Evolutionary conservation across 2,113 vertebrate species (phyloP).

Genomic region (Martes martes): DNA sequence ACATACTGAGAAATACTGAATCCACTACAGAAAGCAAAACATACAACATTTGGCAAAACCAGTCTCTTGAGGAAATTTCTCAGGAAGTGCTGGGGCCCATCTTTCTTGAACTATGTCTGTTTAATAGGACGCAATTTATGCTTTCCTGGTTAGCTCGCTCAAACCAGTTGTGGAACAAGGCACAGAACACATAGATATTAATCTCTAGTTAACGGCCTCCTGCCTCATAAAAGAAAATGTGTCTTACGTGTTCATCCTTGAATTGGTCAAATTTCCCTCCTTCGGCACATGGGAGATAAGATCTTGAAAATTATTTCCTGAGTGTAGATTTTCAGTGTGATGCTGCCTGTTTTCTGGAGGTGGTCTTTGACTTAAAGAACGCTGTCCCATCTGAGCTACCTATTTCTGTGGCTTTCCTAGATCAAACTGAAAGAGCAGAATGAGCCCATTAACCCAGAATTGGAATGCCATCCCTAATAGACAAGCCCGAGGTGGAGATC

Average conservation of each 20-base stretch:
- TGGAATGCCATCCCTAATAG: neutral
- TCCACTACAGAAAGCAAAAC: neutral
- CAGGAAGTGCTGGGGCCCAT: neutral
- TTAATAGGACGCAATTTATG: neutral
- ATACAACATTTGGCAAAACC: slow-evolving; percentile 1
- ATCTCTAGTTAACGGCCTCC: neutral
- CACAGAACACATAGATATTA: neutral
- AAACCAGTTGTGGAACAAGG: neutral
- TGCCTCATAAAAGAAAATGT: neutral
- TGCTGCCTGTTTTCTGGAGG: neutral
- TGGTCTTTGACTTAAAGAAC: neutral
- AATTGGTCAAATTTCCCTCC: neutral
- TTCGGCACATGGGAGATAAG: neutral
- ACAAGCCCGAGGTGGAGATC: neutral
- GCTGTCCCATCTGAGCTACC: neutral
- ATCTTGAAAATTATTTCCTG: neutral
- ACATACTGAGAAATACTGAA: slow-evolving; percentile 46
- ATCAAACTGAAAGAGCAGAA: neutral
- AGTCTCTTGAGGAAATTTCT: slow-evolving; percentile 30
- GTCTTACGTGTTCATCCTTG: neutral
- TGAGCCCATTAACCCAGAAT: neutral
- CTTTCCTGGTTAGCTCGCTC: neutral
- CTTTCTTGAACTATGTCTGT: neutral
- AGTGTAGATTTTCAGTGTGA: neutral
- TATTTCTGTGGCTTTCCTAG: neutral